Evolutionary conservation across 1,140 invertebrate genomes (phyloP), one percentile per base, ranked within the genome.

Genomic region (Lithobius niger): DNA sequence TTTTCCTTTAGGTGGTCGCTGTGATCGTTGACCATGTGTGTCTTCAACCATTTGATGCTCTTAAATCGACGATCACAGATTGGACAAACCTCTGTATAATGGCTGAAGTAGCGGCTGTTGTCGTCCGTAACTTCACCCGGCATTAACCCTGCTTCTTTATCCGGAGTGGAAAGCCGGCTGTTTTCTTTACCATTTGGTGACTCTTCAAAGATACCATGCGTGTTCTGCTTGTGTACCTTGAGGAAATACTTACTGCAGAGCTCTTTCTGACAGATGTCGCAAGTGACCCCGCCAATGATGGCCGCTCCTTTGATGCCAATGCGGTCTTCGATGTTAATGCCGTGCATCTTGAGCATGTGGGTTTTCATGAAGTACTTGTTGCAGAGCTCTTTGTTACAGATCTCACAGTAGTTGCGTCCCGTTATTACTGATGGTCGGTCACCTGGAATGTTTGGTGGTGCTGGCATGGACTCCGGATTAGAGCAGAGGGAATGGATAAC

Each of bases 311-410:
- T 24, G 10, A 26, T 36, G 18, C 22, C 55, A 27, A 15, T 31
- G 18, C 48, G 18, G n/a, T 56, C 57, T 69, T 93, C 89, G 40
- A 96, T 86, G 65, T 93, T 89, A 55, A 99, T 95, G 16, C 94
- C 93, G 69, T 99, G 96, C 87, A 98, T 97, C 68, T 97, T 86
- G 62, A 97, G 84, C 90, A 99, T 99, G 73, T 99, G 96, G 0
- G 94, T 98, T 68, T 97, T 93, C 83, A 99, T 92, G 68, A 99
- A 99, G 66, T 99, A 99, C 70, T 99, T 99, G 74, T 99, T 99
- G 73, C 96, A 99, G 27, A 97, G 71, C 70, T 98, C 94, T 74
- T 99, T 99, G 72, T 98, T 97, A 72, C 97, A 99, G 56, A 99
- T 95, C 68, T 97, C 93, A 71, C 97, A 99, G 65, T 93, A 97